These are phyloP conservation scores for Panopea generosa DNA, from an alignment of 2,888 invertebrate species.

Conservation along the genomic window DNA sequence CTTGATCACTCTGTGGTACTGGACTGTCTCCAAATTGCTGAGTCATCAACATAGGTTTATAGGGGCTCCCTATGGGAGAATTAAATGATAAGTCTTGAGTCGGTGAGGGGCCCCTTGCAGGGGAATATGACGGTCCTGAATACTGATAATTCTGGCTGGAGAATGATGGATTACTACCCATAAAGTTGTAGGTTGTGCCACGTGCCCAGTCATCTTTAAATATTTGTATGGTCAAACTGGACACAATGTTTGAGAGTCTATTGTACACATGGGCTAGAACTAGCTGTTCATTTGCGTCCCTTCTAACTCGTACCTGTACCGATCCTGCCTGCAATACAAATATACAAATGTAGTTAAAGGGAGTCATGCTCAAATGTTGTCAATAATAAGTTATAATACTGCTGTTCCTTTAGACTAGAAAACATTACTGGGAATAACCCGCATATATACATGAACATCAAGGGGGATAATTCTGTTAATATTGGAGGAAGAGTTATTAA, in stretches of 20 bases:
- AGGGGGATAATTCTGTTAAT: too few relatives aligned
- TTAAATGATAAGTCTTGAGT: slow-evolving; percentile 56
- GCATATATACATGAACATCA: too few relatives aligned
- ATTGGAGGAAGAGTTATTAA: too few relatives aligned
- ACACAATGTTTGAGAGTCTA: slow-evolving; percentile 87
- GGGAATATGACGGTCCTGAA: slow-evolving; percentile 31
- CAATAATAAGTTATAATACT: too few relatives aligned
- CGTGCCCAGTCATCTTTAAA: slow-evolving; percentile 86
- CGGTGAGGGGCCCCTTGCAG: slow-evolving; percentile 65
- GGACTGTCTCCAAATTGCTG: slow-evolving; percentile 37
- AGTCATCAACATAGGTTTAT: slow-evolving; percentile 26
- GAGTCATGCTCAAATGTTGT: too few relatives aligned
- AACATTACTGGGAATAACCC: too few relatives aligned
- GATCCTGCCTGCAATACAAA: slow-evolving; percentile 86
- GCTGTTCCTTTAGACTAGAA: too few relatives aligned
- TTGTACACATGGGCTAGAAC: slow-evolving; percentile 88
- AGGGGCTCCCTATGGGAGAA: slow-evolving; percentile 32
- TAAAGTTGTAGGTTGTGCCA: slow-evolving; percentile 75
- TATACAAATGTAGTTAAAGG: too few relatives aligned
- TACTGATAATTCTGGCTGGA: slow-evolving; percentile 39
- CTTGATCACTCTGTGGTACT: slow-evolving; percentile 7
- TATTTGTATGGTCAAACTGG: slow-evolving; percentile 88
- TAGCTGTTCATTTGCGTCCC: slow-evolving; percentile 88
- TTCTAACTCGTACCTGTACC: slow-evolving; percentile 87
- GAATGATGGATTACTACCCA: slow-evolving; percentile 63